Percentiles rank a stretch among this genome's conserved stretches.
These are phyloP conservation scores for Megastigmus dorsalis DNA, from an alignment of 2,888 invertebrate species.

Conservation along the genomic window DNA sequence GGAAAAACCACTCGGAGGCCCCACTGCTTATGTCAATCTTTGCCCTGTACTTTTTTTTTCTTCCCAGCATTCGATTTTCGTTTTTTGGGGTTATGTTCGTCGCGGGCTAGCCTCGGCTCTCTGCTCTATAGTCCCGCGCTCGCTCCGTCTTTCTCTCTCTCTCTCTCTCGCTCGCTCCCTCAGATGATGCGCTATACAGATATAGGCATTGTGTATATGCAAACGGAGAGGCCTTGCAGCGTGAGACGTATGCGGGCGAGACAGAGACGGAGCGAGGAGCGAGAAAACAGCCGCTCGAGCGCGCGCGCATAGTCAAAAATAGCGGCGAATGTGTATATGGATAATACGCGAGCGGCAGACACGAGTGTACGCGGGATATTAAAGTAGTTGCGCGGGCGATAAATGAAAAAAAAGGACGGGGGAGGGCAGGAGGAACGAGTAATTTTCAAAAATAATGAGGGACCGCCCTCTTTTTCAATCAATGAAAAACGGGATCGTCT, in stretches of 20 bases:
- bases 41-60: background rate
- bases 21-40: background rate
- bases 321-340: conserved; percentile 25
- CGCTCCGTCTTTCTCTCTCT: background rate
- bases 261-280: background rate
- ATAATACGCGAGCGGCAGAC: background rate
- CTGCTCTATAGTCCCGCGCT: background rate
- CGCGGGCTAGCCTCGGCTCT: background rate
- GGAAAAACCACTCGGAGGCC: background rate
- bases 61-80: background rate
- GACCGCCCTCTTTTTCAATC: too few species aligned
- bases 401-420: conserved; percentile 5
- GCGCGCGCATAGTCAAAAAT: conserved; percentile 38
- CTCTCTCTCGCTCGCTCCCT: background rate
- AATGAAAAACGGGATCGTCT: too few species aligned
- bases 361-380: background rate
- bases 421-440: background rate
- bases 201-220: conserved; percentile 13
- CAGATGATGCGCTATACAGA: too few species aligned
- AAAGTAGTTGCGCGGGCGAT: background rate
- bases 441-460: too few species aligned
- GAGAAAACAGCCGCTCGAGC: conserved; percentile 22
- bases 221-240: conserved; percentile 25
- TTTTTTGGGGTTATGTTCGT: conserved; percentile 36
- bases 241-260: background rate